Conservation (phyloP, 2,797 vertebrate genomes). For the Carcharodon carcharias region DNA sequence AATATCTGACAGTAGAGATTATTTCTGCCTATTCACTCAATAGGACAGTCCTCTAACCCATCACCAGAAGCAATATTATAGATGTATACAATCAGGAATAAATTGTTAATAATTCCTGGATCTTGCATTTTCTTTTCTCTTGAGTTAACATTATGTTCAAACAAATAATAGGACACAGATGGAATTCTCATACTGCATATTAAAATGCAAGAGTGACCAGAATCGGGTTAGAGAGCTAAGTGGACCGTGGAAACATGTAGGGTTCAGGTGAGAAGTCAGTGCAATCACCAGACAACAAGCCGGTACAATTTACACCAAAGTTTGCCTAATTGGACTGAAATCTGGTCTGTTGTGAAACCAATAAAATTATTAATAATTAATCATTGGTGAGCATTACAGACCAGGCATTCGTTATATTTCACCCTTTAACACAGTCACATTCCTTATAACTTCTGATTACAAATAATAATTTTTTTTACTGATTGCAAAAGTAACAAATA, state of each 20-base stretch:
- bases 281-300: no score
- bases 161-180: slow-evolving; percentile 41
- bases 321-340: background rate
- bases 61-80: background rate
- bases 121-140: background rate
- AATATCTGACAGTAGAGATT: background rate
- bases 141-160: slow-evolving; percentile 38
- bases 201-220: background rate
- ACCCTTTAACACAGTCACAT: background rate
- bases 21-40: background rate
- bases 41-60: background rate
- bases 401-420: background rate
- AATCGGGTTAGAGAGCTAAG: background rate
- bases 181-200: slow-evolving; percentile 45
- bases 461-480: background rate
- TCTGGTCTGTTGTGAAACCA: background rate
- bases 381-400: no score
- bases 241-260: no score
- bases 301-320: background rate
- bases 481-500: background rate
- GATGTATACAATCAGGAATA: background rate
- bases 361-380: background rate
- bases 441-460: background rate
- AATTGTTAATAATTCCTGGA: background rate
- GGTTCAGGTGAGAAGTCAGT: background rate